Conservation (phyloP, 2,113 vertebrate genomes). For the Megaleporinus macrocephalus region DNA sequence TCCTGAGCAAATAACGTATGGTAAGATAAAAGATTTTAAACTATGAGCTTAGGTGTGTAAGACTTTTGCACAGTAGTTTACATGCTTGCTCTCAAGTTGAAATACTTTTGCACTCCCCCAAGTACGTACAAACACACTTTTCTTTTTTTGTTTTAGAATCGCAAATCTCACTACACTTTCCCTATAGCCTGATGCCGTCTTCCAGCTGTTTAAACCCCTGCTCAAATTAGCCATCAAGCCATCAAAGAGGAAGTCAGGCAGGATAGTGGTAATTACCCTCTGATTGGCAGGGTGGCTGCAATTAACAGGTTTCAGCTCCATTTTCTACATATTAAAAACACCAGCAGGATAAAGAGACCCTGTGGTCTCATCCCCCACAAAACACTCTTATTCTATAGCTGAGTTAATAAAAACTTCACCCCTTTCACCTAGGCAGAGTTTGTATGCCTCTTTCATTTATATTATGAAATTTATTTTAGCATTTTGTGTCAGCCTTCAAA, state of each 20-base stretch:
- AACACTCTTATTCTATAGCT: constrained; percentile 4
- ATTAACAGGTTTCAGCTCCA: constrained; percentile 76
- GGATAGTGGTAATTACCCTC: constrained; percentile 84
- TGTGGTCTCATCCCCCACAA: constrained; percentile 19
- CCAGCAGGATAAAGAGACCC: constrained; percentile 44
- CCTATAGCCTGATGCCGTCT: constrained; percentile 69
- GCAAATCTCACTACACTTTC: constrained; percentile 55
- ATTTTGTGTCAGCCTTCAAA: background rate
- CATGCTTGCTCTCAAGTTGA: background rate
- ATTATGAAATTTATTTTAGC: background rate
- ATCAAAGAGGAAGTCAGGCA: constrained; percentile 82
- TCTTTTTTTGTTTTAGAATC: background rate
- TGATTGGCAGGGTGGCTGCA: constrained; percentile 85
- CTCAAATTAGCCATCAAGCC: constrained; percentile 85
- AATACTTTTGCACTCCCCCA: background rate
- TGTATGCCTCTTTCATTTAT: background rate
- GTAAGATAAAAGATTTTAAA: too few species aligned
- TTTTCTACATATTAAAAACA: constrained; percentile 53
- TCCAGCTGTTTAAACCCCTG: constrained; percentile 81
- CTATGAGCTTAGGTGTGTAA: too few species aligned
- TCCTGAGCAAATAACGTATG: too few species aligned
- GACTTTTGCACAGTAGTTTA: too few species aligned
- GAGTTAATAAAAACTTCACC: constrained; percentile 19
- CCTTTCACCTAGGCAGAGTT: background rate
- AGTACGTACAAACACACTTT: background rate